Evolutionary conservation across 1,140 invertebrate species (phyloP), one percentile per base, ranked within the genome.

Genomic region (Saccostrea cuccullata): DNA sequence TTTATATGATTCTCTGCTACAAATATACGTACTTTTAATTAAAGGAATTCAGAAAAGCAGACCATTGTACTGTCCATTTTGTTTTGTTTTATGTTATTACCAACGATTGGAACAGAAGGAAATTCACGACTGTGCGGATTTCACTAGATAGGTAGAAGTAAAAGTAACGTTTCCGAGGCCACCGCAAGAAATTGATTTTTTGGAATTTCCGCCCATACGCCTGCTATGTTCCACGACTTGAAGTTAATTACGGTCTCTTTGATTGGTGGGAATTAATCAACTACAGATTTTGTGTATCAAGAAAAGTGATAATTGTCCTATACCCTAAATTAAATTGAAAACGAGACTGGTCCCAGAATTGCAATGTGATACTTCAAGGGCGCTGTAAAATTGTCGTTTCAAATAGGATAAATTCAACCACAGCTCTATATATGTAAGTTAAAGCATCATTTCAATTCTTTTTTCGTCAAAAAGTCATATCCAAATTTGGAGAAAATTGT

Each of bases 241-340:
- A 77, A 77, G 70, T 77, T 77, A 77, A 77, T 77, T 77, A 77
- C 15, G 15, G 70, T 77, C 70, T 77, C 23, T 77, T 77, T 77
- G 70, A 77, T 77, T 77, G 70, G 60, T 36, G 26, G 70, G 30
- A 30, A 77, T 36, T 77, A 77, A 77, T 77, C 70, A 30, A 36
- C 70, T 30, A 26, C 70, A 77, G 70, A 77, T 77, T 77, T 64
- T 77, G 70, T 77, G 70, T 77, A 77, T 77, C 26, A 77, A 77
- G 70, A 77, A 77, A 77, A 77, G 70, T 77, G 70, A 77, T 77
- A 77, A 77, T 77, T 77, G 23, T 30, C 26, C 70, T 77, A 77
- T 36, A 77, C 70, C 70, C 70, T 77, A 77, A 77, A 77, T 77
- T 77, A 36, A 77, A 77, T 77, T 77, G 70, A 77, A 77, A 30